Conservation (phyloP, 2,888 invertebrate genomes). For the Drosophila melanosoma region DNA sequence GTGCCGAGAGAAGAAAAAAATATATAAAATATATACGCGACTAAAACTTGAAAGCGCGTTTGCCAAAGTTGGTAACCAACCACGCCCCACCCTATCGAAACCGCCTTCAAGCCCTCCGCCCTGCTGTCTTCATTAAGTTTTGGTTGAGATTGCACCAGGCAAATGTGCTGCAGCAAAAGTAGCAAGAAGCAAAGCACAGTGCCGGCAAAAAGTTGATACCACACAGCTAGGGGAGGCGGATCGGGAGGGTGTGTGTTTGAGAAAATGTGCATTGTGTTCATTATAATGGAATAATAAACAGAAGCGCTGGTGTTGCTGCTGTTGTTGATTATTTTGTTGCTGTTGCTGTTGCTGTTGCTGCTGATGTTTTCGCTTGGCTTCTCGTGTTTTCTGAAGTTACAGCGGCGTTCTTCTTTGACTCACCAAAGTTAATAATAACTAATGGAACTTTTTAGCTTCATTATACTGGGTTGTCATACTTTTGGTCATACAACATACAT, state of each 20-base stretch:
- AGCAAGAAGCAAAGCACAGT: conserved; percentile 66
- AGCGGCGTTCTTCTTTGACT: conserved; percentile 36
- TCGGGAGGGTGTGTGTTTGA: conserved; percentile 20
- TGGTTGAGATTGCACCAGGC: conserved; percentile 71
- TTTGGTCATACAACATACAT: background rate
- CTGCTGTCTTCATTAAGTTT: conserved; percentile 59
- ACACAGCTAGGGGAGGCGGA: background rate
- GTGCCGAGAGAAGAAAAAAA: conserved; percentile 29
- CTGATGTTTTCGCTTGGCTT: conserved; percentile 39
- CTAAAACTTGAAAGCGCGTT: conserved; percentile 64
- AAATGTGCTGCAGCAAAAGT: conserved; percentile 69
- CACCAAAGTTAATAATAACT: conserved; percentile 53
- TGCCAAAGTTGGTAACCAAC: conserved; percentile 62
- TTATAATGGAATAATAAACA: conserved; percentile 80
- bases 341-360: conserved; percentile 25
- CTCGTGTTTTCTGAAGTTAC: conserved; percentile 50
- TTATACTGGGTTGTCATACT: conserved; percentile 35
- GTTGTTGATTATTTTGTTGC: conserved; percentile 4
- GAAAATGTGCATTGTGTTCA: conserved; percentile 76
- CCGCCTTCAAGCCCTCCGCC: background rate
- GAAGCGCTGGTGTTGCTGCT: conserved; percentile 46
- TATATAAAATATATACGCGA: conserved; percentile 42
- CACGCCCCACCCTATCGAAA: conserved; percentile 18
- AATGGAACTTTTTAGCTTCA: conserved; percentile 53
- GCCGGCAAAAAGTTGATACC: conserved; percentile 61